phyloP scores from a whole-genome alignment of 2,888 invertebrate species.

The Nomada lathburiana region DNA sequence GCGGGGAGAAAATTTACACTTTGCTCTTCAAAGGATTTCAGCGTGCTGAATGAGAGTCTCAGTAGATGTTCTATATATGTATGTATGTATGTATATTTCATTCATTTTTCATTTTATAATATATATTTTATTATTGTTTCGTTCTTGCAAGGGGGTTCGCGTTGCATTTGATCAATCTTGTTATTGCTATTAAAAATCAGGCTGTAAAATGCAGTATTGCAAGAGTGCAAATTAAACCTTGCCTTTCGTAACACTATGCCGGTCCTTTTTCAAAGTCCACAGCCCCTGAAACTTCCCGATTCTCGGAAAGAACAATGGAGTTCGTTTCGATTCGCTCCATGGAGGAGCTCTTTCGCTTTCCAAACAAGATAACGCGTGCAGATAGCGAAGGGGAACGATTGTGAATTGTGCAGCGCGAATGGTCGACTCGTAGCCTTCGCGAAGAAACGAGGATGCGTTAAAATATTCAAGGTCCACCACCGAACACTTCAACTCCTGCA shows the following conservation, averaged over 20 bases:
- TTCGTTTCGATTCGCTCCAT: constrained; percentile 22
- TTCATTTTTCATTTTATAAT: too few species aligned
- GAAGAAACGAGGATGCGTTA: constrained; percentile 51
- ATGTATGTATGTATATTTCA: too few species aligned
- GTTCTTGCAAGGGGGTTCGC: too few species aligned
- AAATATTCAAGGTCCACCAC: constrained; percentile 64
- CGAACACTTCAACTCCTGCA: constrained; percentile 24
- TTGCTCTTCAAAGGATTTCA: constrained; percentile 52
- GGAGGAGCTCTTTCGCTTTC: constrained; percentile 25
- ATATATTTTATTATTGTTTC: too few species aligned
- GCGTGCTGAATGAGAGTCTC: neutral
- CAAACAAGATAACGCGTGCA: constrained; percentile 24
- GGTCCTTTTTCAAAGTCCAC: neutral
- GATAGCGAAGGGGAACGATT: constrained; percentile 26
- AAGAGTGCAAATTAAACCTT: too few species aligned
- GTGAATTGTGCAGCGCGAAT: constrained; percentile 17
- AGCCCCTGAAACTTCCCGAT: neutral
- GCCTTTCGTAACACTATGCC: too few species aligned
- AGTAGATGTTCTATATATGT: too few species aligned
- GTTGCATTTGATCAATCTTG: too few species aligned
- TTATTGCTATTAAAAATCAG: too few species aligned
- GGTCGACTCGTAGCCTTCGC: constrained; percentile 25
- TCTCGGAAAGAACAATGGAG: constrained; percentile 16
- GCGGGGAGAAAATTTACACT: constrained; percentile 49
- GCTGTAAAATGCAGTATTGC: too few species aligned